Conservation (phyloP, 2,113 vertebrate species). For the Laticauda laticaudata region DNA sequence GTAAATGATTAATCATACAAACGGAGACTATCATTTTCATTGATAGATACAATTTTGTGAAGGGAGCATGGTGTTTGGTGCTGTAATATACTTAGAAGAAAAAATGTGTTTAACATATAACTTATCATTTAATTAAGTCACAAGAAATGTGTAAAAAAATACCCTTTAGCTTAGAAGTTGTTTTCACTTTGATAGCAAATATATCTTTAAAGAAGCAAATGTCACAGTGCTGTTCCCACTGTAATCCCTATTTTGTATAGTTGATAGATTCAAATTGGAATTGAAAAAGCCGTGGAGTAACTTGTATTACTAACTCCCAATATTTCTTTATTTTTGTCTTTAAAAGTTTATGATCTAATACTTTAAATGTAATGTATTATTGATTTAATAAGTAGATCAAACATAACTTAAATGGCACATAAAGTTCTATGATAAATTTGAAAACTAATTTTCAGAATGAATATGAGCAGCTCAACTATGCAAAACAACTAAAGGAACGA, state of each 20-base stretch:
- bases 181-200: neutral
- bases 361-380: neutral
- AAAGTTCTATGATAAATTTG: neutral
- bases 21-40: neutral
- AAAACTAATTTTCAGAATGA: conserved; percentile 80
- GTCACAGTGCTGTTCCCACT: neutral
- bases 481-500: conserved; percentile 92
- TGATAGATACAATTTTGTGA: neutral
- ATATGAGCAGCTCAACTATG: conserved; percentile 96
- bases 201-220: neutral
- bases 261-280: neutral
- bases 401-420: neutral
- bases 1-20: neutral
- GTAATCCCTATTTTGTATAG: neutral
- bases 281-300: neutral
- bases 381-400: neutral
- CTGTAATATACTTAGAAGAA: neutral
- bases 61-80: neutral
- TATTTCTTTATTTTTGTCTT: neutral
- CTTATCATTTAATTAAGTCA: neutral
- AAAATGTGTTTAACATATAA: neutral
- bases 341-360: neutral
- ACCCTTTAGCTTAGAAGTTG: neutral
- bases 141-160: neutral
- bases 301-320: neutral